A percentile compares a stretch with the other conserved stretches of the same genome.
These are phyloP conservation scores for Lochmaea capreae DNA, from an alignment of 2,888 invertebrate genomes.

Conservation along the genomic window DNA sequence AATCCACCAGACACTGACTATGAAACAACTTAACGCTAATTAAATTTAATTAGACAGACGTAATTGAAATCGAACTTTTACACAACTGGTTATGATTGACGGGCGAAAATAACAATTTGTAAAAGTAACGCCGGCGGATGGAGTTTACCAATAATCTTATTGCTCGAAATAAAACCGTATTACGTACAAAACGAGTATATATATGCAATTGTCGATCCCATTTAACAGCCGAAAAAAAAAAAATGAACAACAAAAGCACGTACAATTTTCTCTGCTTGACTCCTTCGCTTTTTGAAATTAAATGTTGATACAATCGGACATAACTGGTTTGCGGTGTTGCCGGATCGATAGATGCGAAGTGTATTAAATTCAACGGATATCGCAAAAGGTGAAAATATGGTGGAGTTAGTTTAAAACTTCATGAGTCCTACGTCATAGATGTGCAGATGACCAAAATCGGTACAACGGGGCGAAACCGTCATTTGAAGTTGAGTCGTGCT, in stretches of 20 bases:
- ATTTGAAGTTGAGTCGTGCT: no score
- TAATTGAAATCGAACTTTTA: background rate
- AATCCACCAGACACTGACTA: no score
- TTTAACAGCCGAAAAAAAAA: background rate
- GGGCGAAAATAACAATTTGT: background rate
- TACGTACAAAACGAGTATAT: constrained; percentile 1
- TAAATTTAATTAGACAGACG: no score
- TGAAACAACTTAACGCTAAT: no score
- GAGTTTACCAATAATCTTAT: background rate
- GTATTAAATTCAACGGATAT: background rate
- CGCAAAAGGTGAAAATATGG: no score
- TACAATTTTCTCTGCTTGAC: constrained; percentile 1
- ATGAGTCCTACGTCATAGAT: no score
- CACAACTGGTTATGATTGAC: background rate
- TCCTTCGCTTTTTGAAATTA: constrained; percentile 13
- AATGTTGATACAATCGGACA: background rate
- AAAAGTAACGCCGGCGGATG: background rate
- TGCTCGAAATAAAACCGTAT: no score
- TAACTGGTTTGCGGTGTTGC: constrained; percentile 18
- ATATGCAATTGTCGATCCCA: background rate
- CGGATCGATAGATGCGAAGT: background rate
- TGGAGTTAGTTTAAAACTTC: no score
- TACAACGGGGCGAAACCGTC: no score
- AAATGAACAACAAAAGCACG: constrained; percentile 8
- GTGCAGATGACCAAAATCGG: no score